A percentile compares a stretch with the other conserved stretches of the same genome.
These are phyloP conservation scores for Apamea epomidion DNA, from an alignment of 2,888 invertebrate species.

Conservation along the genomic window DNA sequence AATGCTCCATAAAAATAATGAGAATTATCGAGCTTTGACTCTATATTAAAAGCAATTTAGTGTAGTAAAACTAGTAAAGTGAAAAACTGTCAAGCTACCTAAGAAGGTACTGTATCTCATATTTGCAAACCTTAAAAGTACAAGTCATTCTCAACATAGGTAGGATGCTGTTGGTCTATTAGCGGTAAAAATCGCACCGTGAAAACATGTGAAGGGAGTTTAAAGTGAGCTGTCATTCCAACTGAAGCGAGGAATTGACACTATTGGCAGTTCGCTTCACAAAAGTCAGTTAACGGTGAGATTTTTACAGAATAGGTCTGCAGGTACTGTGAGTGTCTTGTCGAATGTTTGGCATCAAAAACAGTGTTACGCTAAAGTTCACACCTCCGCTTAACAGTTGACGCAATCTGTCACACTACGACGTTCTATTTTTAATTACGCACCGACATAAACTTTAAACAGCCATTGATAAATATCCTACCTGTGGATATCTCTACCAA, in stretches of 20 bases:
- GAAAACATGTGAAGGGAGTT: not conserved
- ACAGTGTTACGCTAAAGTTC: constrained; percentile 10
- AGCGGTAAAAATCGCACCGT: not conserved
- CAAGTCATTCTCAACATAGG: not conserved
- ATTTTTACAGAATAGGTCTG: not conserved
- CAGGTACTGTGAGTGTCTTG: not conserved
- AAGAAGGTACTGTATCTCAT: not conserved
- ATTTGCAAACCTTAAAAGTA: not conserved
- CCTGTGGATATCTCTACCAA: constrained; percentile 1
- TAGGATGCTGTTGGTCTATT: not conserved
- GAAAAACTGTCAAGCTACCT: not conserved
- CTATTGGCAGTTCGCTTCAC: not conserved
- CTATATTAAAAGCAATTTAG: not conserved
- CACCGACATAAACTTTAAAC: not conserved
- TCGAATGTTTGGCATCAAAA: constrained; percentile 36
- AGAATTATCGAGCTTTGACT: not conserved
- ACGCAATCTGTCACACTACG: constrained; percentile 11
- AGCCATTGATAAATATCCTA: not conserved
- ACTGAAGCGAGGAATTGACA: too few species aligned
- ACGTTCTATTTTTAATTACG: not conserved
- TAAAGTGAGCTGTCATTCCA: too few species aligned
- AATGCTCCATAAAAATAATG: not conserved
- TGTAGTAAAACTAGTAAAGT: not conserved
- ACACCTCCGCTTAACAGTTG: not conserved
- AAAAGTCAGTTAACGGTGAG: not conserved